phyloP scores from a whole-genome alignment of 2,797 vertebrate genomes.

The Myotis vivesi region DNA sequence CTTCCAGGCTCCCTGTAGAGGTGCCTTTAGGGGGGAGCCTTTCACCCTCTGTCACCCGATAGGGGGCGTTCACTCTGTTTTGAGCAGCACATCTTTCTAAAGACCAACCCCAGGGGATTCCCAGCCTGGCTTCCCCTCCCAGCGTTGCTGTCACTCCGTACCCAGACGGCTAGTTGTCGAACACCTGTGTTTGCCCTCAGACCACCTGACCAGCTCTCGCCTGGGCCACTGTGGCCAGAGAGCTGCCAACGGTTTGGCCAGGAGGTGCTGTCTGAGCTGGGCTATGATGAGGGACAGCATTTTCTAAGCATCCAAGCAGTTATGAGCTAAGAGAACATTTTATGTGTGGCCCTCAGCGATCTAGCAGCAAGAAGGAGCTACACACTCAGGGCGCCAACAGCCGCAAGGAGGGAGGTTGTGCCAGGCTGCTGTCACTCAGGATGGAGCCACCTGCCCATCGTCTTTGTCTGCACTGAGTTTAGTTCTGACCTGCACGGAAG shows the following conservation, averaged over 20 bases:
- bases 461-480: not conserved
- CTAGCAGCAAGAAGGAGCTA: too few species aligned
- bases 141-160: not conserved
- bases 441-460: too few species aligned
- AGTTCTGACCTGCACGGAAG: too few species aligned
- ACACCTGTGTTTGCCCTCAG: not conserved
- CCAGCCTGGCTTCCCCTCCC: not conserved
- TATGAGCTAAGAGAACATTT: not conserved
- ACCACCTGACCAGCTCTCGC: not conserved
- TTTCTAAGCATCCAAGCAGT: not conserved
- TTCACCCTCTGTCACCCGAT: not conserved
- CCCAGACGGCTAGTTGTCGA: not conserved
- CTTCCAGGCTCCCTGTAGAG: not conserved
- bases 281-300: not conserved
- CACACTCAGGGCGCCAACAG: rapidly evolving
- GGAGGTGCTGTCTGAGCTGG: not conserved
- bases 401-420: too few species aligned
- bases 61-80: not conserved
- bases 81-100: not conserved
- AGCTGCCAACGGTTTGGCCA: rapidly evolving
- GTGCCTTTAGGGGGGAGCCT: not conserved
- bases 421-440: not conserved
- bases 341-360: not conserved
- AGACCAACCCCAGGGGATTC: not conserved
- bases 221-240: rapidly evolving